Conservation (phyloP, 2,797 vertebrate species). For the Notamacropus eugenii region DNA sequence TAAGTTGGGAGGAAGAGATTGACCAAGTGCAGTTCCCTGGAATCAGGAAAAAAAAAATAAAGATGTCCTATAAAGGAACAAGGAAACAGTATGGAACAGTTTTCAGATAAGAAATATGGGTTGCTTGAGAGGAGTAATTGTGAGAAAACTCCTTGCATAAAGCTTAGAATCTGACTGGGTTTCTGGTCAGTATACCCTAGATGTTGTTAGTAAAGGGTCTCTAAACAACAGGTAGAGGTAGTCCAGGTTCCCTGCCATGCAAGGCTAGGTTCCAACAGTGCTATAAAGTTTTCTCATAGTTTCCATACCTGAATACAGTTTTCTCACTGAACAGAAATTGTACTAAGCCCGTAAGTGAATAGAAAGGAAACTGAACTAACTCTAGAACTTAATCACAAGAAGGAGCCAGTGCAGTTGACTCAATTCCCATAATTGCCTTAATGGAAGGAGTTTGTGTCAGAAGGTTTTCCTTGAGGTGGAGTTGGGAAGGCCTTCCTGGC, state of each 20-base stretch:
- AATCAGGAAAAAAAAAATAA: background rate
- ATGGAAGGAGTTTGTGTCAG: background rate
- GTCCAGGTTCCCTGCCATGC: background rate
- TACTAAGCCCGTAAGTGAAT: background rate
- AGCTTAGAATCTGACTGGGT: too few relatives aligned
- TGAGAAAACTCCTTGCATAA: background rate
- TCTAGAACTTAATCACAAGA: background rate
- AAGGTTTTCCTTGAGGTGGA: background rate
- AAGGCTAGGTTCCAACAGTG: background rate
- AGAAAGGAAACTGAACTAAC: background rate
- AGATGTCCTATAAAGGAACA: background rate
- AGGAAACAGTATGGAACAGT: background rate
- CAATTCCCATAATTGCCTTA: background rate
- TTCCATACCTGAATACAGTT: background rate
- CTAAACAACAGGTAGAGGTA: background rate
- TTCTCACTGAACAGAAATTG: background rate
- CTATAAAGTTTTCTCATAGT: background rate
- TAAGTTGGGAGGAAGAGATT: background rate
- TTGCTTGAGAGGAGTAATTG: background rate
- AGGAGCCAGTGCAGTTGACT: background rate
- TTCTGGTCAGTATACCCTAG: background rate
- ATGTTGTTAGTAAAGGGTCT: background rate
- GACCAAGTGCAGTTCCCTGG: background rate
- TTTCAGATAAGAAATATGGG: background rate
- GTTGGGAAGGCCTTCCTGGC: background rate